Evolutionary conservation across 2,113 vertebrate genomes (phyloP), one percentile per base, ranked within the genome.

Genomic region (Oncorhynchus kisutch): DNA sequence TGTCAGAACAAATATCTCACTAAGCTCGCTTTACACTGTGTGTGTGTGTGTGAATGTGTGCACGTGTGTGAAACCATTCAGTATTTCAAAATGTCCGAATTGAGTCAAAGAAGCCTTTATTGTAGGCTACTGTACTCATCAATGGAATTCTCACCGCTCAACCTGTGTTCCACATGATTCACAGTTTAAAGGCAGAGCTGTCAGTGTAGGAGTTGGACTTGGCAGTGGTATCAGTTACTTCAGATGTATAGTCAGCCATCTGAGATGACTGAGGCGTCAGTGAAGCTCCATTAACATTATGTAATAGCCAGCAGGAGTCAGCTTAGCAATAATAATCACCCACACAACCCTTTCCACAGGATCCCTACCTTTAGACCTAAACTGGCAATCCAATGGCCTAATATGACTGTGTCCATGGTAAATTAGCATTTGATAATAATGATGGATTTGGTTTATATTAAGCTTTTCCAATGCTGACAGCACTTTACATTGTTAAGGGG

Each of bases 1-100:
- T 67, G 65, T 27, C 65, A 67, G 27, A 67, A 67, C 65, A 66
- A 66, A 66, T 66, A 66, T 12, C 9, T 66, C 64, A 66, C 16
- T 66, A 29, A 66, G 64, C 25, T 66, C 64, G 29, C 64, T 66
- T 29, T 22, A 66, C 22, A 39, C 34, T 39, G 8, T 39, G 39
- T 39, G 34, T 39, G 8, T 39, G 34, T 34, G 34, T 34, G 34
- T 34, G 34, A 8, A 39, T 39, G 34, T 2, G 39, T 9, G 7
- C 8, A 9, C 8, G 8, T 39, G 39, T 39, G 39, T 39, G 39
- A 39, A 39, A 22, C 60, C n/a, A n/a, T 64, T 64, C n/a, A 64
- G 39, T 39, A 9, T 0, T 39, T 9, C 2, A 39, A 39, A 39
- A 39, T 39, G 39, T 62, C 18, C 9, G 59, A 62, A 22, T 18